Conservation (phyloP, 2,113 vertebrate species). For the Ptilonorhynchus violaceus region DNA sequence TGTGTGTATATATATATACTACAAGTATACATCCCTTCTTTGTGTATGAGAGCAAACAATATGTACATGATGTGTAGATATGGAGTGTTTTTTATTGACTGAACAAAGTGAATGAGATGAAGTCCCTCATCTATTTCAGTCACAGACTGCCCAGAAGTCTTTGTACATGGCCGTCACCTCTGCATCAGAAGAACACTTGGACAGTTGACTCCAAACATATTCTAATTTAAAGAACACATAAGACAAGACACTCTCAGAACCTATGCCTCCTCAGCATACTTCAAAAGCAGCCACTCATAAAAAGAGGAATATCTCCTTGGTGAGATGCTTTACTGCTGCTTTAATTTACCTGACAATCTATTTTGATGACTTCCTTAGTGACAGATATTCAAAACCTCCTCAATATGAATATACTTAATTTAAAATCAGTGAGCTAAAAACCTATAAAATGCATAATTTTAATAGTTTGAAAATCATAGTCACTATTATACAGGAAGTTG, state of each 20-base stretch:
- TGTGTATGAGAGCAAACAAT: background rate
- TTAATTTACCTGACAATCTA: conserved; percentile 22
- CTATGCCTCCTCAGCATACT: background rate
- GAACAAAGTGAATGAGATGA: background rate
- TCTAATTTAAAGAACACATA: background rate
- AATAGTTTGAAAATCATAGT: conserved; percentile 25
- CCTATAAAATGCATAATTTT: conserved; percentile 18
- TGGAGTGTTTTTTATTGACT: background rate
- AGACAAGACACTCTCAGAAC: background rate
- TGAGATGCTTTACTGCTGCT: background rate
- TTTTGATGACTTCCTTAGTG: conserved; percentile 7
- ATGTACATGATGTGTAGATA: rapidly evolving
- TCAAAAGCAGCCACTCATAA: background rate
- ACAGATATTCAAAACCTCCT: conserved; percentile 13
- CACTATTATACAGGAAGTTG: background rate
- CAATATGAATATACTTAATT: background rate
- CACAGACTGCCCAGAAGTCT: background rate
- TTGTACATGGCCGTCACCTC: background rate
- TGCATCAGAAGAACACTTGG: background rate
- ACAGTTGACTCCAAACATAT: background rate
- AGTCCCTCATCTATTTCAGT: background rate
- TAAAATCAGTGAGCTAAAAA: conserved; percentile 39
- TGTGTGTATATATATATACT: background rate
- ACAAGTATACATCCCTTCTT: background rate
- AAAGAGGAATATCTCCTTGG: background rate